Percentiles rank a stretch among this genome's conserved stretches.
phyloP scores from a whole-genome alignment of 2,888 invertebrate genomes.

The Eupithecia inturbata region DNA sequence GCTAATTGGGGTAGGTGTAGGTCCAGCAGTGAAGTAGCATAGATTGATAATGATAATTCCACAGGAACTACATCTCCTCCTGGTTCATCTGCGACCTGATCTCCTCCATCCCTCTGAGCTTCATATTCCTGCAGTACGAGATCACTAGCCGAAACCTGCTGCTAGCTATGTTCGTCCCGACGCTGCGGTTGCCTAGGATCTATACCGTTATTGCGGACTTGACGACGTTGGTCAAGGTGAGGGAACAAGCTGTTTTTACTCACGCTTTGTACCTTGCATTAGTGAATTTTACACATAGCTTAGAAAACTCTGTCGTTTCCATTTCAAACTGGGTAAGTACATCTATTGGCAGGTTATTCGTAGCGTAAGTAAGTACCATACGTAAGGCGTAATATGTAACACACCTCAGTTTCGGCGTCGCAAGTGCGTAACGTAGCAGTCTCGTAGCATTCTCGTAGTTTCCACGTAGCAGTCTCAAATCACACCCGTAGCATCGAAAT shows the following conservation, averaged over 20 bases:
- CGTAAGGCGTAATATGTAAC: no score
- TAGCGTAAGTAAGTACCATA: no score
- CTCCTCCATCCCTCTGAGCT: conserved; percentile 56
- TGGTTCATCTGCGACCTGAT: conserved; percentile 58
- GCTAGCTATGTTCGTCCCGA: conserved; percentile 52
- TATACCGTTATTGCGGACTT: conserved; percentile 45
- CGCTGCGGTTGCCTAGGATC: conserved; percentile 50
- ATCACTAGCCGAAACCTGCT: conserved; percentile 44
- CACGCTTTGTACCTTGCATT: no score
- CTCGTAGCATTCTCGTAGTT: background rate
- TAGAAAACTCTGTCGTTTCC: no score
- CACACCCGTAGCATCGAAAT: no score
- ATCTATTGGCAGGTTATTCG: no score
- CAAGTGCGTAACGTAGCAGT: background rate
- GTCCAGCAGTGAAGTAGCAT: background rate
- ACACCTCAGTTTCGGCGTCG: background rate
- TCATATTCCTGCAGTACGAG: conserved; percentile 40
- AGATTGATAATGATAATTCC: background rate
- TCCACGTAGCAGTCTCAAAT: background rate
- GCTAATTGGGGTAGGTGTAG: background rate
- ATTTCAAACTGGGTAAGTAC: no score
- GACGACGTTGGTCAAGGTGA: conserved; percentile 53
- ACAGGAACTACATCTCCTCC: conserved; percentile 55
- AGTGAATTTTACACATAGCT: no score
- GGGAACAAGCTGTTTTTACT: background rate